phyloP scores from a whole-genome alignment of 1,140 invertebrate genomes.

The Drosophila orosa region DNA sequence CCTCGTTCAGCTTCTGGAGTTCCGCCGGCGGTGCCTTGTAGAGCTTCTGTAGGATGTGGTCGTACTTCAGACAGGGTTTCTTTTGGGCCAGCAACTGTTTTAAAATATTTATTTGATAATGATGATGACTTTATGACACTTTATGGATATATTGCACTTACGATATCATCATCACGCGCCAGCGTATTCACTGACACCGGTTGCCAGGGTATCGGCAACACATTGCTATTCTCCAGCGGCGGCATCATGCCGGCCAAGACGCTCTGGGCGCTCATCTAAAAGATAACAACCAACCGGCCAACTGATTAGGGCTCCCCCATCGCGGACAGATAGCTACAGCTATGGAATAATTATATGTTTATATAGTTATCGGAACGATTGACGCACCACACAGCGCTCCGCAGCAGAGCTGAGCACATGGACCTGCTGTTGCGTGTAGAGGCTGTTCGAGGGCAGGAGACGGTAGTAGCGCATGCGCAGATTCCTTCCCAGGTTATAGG shows the following conservation, averaged over 20 bases:
- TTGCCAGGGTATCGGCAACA: conserved; percentile 92
- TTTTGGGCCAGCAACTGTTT: conserved; percentile 87
- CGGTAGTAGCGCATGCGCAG: conserved; percentile 88
- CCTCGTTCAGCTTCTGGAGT: conserved; percentile 85
- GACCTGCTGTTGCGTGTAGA: conserved; percentile 88
- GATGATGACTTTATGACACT: conserved; percentile 1
- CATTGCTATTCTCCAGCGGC: conserved; percentile 88
- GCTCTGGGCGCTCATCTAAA: conserved; percentile 91
- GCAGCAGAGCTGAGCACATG: conserved; percentile 91
- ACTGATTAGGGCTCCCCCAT: conserved; percentile 70
- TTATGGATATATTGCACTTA: conserved; percentile 83
- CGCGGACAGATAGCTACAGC: conserved; percentile 38
- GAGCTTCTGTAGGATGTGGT: conserved; percentile 86
- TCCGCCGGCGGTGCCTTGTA: conserved; percentile 80
- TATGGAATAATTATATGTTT: conserved; percentile 13
- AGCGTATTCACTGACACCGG: conserved; percentile 93
- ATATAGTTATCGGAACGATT: conserved; percentile 30
- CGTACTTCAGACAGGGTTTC: conserved; percentile 87
- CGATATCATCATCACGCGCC: conserved; percentile 88
- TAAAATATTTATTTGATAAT: not conserved
- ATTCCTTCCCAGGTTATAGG: conserved; percentile 91
- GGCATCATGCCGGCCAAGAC: conserved; percentile 93
- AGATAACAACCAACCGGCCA: conserved; percentile 65
- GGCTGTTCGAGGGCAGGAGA: conserved; percentile 87
- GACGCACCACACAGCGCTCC: conserved; percentile 89